Conservation (phyloP, 2,888 invertebrate genomes). For the Pterostichus madidus region DNA sequence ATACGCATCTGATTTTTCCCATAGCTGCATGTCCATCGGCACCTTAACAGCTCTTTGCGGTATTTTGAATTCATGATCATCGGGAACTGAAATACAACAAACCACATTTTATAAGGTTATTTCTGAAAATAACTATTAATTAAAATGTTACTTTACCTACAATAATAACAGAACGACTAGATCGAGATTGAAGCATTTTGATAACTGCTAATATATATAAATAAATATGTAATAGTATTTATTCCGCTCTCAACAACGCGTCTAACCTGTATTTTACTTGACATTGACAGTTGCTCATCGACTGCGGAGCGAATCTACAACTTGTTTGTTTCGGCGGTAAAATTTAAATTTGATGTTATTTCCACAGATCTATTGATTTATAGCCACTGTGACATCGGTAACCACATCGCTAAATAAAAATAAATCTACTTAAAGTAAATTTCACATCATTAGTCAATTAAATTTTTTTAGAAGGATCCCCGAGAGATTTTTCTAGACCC, state of each 20-base stretch:
- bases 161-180: constrained; percentile 57
- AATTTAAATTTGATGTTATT: not conserved
- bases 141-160: constrained; percentile 55
- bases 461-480: too few species aligned
- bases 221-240: constrained; percentile 10
- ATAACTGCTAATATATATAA: not conserved
- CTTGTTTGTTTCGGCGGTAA: not conserved
- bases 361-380: too few species aligned
- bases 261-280: constrained; percentile 40
- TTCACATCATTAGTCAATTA: too few species aligned
- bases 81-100: constrained; percentile 74
- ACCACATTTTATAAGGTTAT: constrained; percentile 3
- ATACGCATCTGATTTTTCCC: constrained; percentile 93
- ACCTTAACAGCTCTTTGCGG: constrained; percentile 84
- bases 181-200: constrained; percentile 48
- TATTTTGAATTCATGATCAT: constrained; percentile 82
- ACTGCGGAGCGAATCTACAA: not conserved
- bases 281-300: constrained; percentile 45
- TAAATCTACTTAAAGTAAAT: too few species aligned
- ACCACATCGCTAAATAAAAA: too few species aligned
- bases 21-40: constrained; percentile 85
- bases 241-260: not conserved
- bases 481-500: too few species aligned
- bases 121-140: not conserved
- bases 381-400: too few species aligned